These are phyloP conservation scores for Eupithecia vulgata DNA, from an alignment of 2,888 invertebrate genomes.

Conservation along the genomic window DNA sequence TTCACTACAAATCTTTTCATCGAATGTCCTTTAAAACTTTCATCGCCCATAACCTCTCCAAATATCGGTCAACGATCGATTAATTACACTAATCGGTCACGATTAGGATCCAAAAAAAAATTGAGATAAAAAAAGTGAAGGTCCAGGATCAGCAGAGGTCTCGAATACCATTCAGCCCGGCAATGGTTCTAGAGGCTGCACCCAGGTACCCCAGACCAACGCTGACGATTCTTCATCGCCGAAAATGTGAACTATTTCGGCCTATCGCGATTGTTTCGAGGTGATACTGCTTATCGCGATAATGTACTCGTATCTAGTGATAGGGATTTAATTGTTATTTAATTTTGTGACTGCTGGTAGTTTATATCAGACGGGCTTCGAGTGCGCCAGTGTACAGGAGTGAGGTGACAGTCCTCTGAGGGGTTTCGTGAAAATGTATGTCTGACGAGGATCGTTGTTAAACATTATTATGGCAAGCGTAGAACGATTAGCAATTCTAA, in stretches of 20 bases:
- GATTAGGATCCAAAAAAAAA: slow-evolving; percentile 68
- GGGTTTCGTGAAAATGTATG: not conserved
- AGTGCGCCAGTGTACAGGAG: not conserved
- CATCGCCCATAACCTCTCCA: slow-evolving; percentile 18
- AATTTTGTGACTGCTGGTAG: slow-evolving; percentile 26
- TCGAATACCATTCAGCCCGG: slow-evolving; percentile 81
- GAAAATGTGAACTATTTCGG: slow-evolving; percentile 63
- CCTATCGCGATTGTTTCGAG: slow-evolving; percentile 55
- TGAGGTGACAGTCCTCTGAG: not conserved
- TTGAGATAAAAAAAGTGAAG: slow-evolving; percentile 75
- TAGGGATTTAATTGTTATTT: slow-evolving; percentile 52
- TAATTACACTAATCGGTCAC: slow-evolving; percentile 77
- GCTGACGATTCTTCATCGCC: slow-evolving; percentile 73
- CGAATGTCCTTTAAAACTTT: not conserved
- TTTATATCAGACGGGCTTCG: not conserved
- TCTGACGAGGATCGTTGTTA: not conserved
- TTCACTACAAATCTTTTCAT: not conserved
- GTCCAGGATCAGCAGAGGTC: slow-evolving; percentile 84
- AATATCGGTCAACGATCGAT: slow-evolving; percentile 55
- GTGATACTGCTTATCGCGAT: slow-evolving; percentile 65
- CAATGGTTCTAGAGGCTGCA: slow-evolving; percentile 61
- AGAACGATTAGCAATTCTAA: not conserved
- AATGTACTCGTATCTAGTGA: slow-evolving; percentile 55
- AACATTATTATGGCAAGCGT: not conserved
- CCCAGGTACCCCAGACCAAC: slow-evolving; percentile 81